Evolutionary conservation across 2,797 vertebrate genomes (phyloP), one percentile per base, ranked within the genome.

Genomic region (Platalea minor): DNA sequence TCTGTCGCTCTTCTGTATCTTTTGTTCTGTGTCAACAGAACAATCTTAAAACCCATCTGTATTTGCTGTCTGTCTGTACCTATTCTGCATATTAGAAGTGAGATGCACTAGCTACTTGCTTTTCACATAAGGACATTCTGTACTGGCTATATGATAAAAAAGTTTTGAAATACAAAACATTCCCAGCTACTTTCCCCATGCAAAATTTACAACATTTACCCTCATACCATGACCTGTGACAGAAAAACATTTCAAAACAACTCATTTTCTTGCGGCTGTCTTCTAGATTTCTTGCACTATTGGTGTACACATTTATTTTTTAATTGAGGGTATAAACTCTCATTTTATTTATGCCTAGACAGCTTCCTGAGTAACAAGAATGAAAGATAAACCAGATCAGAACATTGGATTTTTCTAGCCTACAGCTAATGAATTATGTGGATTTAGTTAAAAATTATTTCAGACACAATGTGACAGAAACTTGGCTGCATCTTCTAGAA

Each of bases 401-500:
- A 95, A 95, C 86, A 88, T 21, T 59, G 37, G 33, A 75, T 92
- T 94, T 94, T 84, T 77, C 75, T 92, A 94, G 85, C 76, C 57
- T 73, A 95, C 89, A 89, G 69, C 90, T 54, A 73, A 88, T 37
- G n/a, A 96, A 94, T 92, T 95, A 96, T 33, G 24, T 43, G 63
- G 88, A 85, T 72, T 80, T 76, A 89, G 73, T 94, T 94, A 94
- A 97, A 95, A 96, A 25, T 85, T 56, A 97, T 89, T 93, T 94
- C 93, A 96, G 88, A 93, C 59, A 85, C 33, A 78, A 61, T 3
- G 4, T 94, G 95, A 95, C 91, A 97, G 82, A 94, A 92, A 96
- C 81, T 75, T 91, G 93, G 95, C 84, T 93, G 56, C 39, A 88
- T 94, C 77, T 94, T 96, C 91, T 82, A 64, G 91, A 60, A 85